phyloP scores from a whole-genome alignment of 2,797 vertebrate species.

The Neosilurus mollespiculum region DNA sequence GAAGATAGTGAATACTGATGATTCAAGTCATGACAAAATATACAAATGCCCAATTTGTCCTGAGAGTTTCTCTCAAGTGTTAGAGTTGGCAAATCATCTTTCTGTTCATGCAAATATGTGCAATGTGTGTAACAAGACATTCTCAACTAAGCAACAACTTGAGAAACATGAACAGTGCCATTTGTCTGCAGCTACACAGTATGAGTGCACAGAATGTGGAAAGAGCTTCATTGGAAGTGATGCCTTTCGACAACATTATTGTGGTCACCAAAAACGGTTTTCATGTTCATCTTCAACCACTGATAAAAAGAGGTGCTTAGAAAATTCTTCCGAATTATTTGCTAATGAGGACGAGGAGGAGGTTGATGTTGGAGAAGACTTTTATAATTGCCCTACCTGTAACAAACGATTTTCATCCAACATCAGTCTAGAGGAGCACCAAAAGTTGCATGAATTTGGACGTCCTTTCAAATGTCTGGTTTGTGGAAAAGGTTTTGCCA shows the following conservation, averaged over 20 bases:
- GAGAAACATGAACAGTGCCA: slow-evolving; percentile 63
- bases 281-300: slow-evolving; percentile 37
- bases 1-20: slow-evolving; percentile 14
- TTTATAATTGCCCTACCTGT: slow-evolving; percentile 68
- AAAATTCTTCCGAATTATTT: slow-evolving; percentile 17
- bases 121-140: slow-evolving; percentile 64
- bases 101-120: slow-evolving; percentile 66
- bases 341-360: slow-evolving; percentile 66
- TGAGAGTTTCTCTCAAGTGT: slow-evolving; percentile 61
- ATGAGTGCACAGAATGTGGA: slow-evolving; percentile 71
- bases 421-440: slow-evolving; percentile 71
- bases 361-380: slow-evolving; percentile 74
- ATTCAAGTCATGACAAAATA: slow-evolving; percentile 41
- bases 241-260: slow-evolving; percentile 69
- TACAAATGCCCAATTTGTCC: slow-evolving; percentile 74
- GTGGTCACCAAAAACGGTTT: slow-evolving; percentile 50
- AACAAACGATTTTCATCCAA: slow-evolving; percentile 70
- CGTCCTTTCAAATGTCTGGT: slow-evolving; percentile 68
- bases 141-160: slow-evolving; percentile 59
- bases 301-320: slow-evolving; percentile 29
- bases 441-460: slow-evolving; percentile 62
- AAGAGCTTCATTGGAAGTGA: slow-evolving; percentile 66
- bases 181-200: slow-evolving; percentile 61
- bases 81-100: slow-evolving; percentile 70
- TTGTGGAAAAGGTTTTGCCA: slow-evolving; percentile 70